Percentiles rank a stretch among this genome's conserved stretches.
Conservation (phyloP, 2,888 invertebrate species). For the Linyphia triangularis region DNA sequence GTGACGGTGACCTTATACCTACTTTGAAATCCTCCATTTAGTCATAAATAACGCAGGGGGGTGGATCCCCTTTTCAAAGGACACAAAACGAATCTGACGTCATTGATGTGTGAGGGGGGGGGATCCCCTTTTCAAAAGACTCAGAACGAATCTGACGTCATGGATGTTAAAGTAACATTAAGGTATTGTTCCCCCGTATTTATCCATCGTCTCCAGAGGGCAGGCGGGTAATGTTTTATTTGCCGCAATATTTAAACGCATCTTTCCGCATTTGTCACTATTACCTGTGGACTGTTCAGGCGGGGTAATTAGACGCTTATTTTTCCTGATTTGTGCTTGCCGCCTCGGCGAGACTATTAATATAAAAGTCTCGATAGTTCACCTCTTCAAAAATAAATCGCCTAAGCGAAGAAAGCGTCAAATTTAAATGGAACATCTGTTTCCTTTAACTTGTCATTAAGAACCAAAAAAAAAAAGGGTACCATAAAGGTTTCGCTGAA, state of each 20-base stretch:
- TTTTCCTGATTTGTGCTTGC: slow-evolving; percentile 71
- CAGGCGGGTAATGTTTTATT: slow-evolving; percentile 68
- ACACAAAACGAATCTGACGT: slow-evolving; percentile 53
- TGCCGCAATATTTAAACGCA: slow-evolving; percentile 70
- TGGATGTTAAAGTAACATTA: slow-evolving; percentile 63
- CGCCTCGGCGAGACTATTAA: slow-evolving; percentile 54
- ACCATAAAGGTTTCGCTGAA: too few relatives aligned
- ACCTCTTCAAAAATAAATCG: slow-evolving; percentile 63
- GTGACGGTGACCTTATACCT: slow-evolving; percentile 70
- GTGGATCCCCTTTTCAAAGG: slow-evolving; percentile 13
- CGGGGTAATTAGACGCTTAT: slow-evolving; percentile 72
- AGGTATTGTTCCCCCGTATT: slow-evolving; percentile 66
- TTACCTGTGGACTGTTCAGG: slow-evolving; percentile 47
- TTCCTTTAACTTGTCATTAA: slow-evolving; percentile 71
- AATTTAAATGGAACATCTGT: slow-evolving; percentile 73
- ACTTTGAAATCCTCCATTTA: slow-evolving; percentile 72
- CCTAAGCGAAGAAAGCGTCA: slow-evolving; percentile 70
- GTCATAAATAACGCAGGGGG: slow-evolving; percentile 66
- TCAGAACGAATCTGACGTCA: slow-evolving; percentile 55
- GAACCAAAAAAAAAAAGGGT: slow-evolving; percentile 41
- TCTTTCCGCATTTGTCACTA: slow-evolving; percentile 63
- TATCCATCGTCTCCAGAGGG: slow-evolving; percentile 50
- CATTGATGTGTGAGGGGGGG: slow-evolving; percentile 30
- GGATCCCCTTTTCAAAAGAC: slow-evolving; percentile 17
- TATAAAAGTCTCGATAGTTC: slow-evolving; percentile 48